Percentiles rank a stretch among this genome's conserved stretches.
Conservation (phyloP, 2,113 vertebrate genomes). For the Eptesicus fuscus region DNA sequence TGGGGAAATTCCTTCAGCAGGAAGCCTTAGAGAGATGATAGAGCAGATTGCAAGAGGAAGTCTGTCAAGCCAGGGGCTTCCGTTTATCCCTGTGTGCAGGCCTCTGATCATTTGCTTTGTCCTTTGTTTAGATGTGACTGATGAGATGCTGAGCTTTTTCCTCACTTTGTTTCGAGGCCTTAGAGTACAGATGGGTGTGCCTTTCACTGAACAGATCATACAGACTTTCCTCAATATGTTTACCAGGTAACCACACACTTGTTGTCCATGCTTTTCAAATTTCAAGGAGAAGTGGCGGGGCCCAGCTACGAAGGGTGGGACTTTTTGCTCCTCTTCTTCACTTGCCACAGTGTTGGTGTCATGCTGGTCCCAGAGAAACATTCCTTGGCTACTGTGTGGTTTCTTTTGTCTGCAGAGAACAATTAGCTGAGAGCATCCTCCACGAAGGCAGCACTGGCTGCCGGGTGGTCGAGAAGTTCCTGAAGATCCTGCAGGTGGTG, state of each 20-base stretch:
- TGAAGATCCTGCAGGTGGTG: slow-evolving; percentile 98
- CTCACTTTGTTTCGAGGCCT: slow-evolving; percentile 96
- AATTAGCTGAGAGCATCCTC: slow-evolving; percentile 96
- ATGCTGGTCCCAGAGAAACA: neutral
- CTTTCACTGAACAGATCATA: slow-evolving; percentile 98
- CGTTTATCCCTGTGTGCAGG: neutral
- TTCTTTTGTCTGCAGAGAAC: slow-evolving; percentile 84
- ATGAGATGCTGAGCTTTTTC: slow-evolving; percentile 99
- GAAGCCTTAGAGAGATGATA: neutral
- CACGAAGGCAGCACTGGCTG: slow-evolving; percentile 96
- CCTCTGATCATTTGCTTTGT: neutral
- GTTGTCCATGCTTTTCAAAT: neutral
- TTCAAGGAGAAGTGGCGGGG: neutral
- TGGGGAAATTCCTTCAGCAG: neutral
- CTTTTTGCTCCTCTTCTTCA: neutral
- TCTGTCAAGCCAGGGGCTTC: neutral
- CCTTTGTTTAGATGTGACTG: slow-evolving; percentile 90
- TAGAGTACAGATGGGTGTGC: slow-evolving; percentile 97
- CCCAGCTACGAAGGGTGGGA: neutral
- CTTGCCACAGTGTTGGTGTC: neutral
- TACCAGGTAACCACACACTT: slow-evolving; percentile 87
- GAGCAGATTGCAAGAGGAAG: neutral
- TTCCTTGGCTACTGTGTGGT: neutral
- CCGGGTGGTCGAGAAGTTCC: slow-evolving; percentile 95
- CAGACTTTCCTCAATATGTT: slow-evolving; percentile 99